Percentiles rank a stretch among this genome's conserved stretches.
Evolutionary conservation across 2,797 vertebrate genomes (phyloP).

Genomic region (Streptopelia turtur): DNA sequence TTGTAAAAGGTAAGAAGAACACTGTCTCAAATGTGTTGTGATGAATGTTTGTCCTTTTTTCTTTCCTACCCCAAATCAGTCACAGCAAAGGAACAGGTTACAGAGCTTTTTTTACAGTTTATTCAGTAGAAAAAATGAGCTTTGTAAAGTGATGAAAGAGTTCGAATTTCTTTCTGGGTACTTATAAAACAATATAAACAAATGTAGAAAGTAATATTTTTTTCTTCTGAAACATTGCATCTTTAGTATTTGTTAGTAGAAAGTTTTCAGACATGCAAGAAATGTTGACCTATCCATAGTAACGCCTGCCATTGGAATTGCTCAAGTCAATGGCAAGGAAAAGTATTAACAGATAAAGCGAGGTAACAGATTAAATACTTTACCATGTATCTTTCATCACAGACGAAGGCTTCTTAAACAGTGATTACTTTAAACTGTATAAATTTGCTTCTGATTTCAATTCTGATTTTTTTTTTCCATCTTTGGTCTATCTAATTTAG

Average conservation of each 20-base stretch:
- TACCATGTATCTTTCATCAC: background rate
- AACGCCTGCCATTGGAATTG: background rate
- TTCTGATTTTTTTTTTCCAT: background rate
- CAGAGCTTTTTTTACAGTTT: background rate
- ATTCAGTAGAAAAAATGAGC: background rate
- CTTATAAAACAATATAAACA: background rate
- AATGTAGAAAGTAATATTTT: background rate
- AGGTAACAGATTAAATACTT: background rate
- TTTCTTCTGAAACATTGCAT: background rate
- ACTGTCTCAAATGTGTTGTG: background rate
- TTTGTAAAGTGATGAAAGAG: background rate
- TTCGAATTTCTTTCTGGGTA: background rate
- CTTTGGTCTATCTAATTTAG: background rate
- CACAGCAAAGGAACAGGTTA: background rate
- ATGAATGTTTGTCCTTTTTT: background rate
- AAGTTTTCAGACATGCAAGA: background rate
- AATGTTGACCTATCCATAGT: background rate
- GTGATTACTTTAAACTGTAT: background rate
- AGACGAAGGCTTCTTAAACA: background rate
- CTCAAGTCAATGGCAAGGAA: background rate
- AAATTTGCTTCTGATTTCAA: background rate
- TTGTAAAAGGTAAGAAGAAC: background rate
- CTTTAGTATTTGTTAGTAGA: background rate
- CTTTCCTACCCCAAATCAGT: background rate
- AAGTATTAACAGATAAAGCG: background rate